A percentile compares a stretch with the other conserved stretches of the same genome.
phyloP scores from a whole-genome alignment of 2,113 vertebrate genomes.

The Psophia crepitans region DNA sequence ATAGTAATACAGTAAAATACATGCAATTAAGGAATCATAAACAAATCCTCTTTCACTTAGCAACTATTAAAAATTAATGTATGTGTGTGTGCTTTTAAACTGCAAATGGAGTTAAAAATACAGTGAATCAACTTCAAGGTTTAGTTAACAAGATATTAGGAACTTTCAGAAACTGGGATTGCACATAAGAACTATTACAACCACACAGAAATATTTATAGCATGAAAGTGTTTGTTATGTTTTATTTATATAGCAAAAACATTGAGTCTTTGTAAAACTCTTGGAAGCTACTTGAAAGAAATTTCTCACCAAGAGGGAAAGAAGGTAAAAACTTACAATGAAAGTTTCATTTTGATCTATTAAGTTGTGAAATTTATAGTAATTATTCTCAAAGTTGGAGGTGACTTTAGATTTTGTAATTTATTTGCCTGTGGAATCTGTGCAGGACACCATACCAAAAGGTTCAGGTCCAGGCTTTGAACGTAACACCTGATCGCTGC shows the following conservation, averaged over 20 bases:
- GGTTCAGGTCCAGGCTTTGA: not conserved
- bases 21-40: not conserved
- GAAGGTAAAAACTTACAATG: not conserved
- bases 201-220: not conserved
- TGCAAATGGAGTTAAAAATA: not conserved
- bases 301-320: not conserved
- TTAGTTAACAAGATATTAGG: not conserved
- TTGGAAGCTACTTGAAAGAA: not conserved
- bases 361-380: not conserved
- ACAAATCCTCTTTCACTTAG: not conserved
- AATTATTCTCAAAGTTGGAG: not conserved
- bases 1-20: not conserved
- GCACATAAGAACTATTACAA: not conserved
- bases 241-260: not conserved
- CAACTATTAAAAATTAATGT: not conserved
- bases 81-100: not conserved
- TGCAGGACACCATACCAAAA: not conserved
- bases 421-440: not conserved
- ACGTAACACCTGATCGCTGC: not conserved
- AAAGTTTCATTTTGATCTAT: not conserved
- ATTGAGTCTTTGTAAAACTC: not conserved
- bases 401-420: not conserved
- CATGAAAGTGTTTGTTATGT: not conserved
- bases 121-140: not conserved
- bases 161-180: not conserved